These are phyloP conservation scores for Cryptocephalus moraei DNA, from an alignment of 2,888 invertebrate genomes.

Conservation along the genomic window DNA sequence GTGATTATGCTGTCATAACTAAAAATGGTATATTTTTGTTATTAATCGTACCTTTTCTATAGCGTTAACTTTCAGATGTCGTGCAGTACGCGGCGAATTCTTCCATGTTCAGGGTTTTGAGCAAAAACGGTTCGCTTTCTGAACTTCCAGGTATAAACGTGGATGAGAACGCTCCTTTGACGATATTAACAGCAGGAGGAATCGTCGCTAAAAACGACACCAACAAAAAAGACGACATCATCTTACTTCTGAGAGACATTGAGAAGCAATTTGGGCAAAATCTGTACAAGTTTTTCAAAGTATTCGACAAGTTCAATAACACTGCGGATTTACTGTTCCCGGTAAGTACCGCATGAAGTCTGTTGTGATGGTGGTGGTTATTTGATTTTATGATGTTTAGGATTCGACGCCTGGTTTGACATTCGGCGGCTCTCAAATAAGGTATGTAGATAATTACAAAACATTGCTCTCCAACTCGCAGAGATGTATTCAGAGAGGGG, in stretches of 20 bases:
- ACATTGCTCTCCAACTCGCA: conserved; percentile 43
- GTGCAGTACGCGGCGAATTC: neutral
- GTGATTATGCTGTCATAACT: conserved; percentile 49
- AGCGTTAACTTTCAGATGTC: too few species aligned
- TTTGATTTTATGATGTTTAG: conserved; percentile 18
- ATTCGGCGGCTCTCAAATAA: conserved; percentile 33
- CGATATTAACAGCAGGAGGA: conserved; percentile 51
- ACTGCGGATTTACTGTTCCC: conserved; percentile 49
- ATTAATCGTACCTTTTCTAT: too few species aligned
- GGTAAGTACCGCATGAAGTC: conserved; percentile 21
- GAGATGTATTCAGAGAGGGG: conserved; percentile 18
- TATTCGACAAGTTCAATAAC: conserved; percentile 49
- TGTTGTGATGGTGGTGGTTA: neutral
- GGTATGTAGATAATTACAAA: conserved; percentile 46
- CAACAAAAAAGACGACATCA: conserved; percentile 24
- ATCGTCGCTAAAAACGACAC: conserved; percentile 41
- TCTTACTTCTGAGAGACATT: conserved; percentile 23
- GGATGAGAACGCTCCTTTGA: conserved; percentile 45
- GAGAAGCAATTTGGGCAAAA: conserved; percentile 26
- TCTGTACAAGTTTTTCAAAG: conserved; percentile 41
- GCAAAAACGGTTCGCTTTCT: conserved; percentile 50
- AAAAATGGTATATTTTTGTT: conserved; percentile 17
- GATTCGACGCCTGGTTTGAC: conserved; percentile 49
- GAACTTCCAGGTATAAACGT: conserved; percentile 40
- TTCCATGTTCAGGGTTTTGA: conserved; percentile 44